A percentile compares a stretch with the other conserved stretches of the same genome.
These are phyloP conservation scores for Belonocnema kinseyi DNA, from an alignment of 1,140 invertebrate genomes.

Conservation along the genomic window DNA sequence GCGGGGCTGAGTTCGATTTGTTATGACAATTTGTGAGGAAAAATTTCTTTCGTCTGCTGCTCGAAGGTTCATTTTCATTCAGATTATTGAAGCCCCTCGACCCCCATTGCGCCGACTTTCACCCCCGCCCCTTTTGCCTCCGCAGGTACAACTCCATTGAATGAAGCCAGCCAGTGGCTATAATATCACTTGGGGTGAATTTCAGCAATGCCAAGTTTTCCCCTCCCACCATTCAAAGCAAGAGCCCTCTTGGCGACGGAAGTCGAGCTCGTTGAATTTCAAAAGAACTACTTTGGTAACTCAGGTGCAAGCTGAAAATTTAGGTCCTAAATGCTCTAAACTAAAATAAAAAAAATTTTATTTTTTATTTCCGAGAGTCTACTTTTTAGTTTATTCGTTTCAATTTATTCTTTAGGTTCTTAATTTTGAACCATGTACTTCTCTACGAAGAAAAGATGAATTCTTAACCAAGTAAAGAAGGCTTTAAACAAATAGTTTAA, in stretches of 20 bases:
- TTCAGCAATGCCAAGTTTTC: background rate
- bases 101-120: slow-evolving; percentile 9
- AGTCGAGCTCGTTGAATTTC: slow-evolving; percentile 23
- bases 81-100: slow-evolving; percentile 4
- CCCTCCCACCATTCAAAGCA: slow-evolving; percentile 1
- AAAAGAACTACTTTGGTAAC: background rate
- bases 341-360: background rate
- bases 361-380: no score
- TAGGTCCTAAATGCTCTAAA: background rate
- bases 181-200: slow-evolving; percentile 10
- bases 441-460: no score
- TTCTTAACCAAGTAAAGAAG: no score
- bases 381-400: no score
- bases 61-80: slow-evolving; percentile 6
- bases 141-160: slow-evolving; percentile 3
- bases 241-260: slow-evolving; percentile 18
- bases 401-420: no score
- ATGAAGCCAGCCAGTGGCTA: background rate
- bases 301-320: background rate
- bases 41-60: background rate
- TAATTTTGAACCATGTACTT: no score
- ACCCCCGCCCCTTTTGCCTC: slow-evolving; percentile 1
- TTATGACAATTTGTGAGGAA: background rate
- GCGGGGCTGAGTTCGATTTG: no score
- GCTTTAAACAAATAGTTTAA: no score